phyloP scores from a whole-genome alignment of 2,888 invertebrate genomes.

The Andricus quercusramuli region DNA sequence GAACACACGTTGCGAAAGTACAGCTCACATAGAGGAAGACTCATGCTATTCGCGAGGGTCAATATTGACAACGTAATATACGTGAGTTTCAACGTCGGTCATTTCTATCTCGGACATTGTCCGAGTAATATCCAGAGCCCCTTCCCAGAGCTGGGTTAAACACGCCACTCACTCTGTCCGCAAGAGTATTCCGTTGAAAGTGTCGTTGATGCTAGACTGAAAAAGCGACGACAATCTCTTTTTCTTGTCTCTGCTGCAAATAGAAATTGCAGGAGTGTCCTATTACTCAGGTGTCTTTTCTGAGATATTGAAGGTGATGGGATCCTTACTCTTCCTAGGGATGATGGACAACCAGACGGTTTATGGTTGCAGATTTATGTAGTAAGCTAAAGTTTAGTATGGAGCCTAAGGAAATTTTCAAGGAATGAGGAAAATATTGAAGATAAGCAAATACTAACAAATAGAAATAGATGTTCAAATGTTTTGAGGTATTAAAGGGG shows the following conservation, averaged over 20 bases:
- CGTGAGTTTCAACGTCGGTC: slow-evolving; percentile 24
- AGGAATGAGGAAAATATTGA: too few species aligned
- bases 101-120: slow-evolving; percentile 30
- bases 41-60: slow-evolving; percentile 17
- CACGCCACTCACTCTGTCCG: slow-evolving; percentile 16
- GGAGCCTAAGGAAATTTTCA: too few species aligned
- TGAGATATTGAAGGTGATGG: slow-evolving; percentile 36
- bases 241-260: slow-evolving; percentile 36
- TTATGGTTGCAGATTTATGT: not conserved
- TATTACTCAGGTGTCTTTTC: slow-evolving; percentile 32
- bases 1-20: slow-evolving; percentile 24
- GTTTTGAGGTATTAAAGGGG: slow-evolving; percentile 17
- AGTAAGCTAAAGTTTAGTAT: not conserved
- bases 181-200: slow-evolving; percentile 22
- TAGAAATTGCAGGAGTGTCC: slow-evolving; percentile 34
- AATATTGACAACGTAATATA: slow-evolving; percentile 36
- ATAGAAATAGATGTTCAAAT: not conserved
- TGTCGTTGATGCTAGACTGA: slow-evolving; percentile 30
- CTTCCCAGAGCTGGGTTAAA: slow-evolving; percentile 26
- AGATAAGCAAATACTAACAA: too few species aligned
- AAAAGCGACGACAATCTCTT: slow-evolving; percentile 31
- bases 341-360: not conserved
- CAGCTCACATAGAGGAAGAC: not conserved
- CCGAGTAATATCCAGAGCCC: slow-evolving; percentile 15
- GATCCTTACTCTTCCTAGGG: slow-evolving; percentile 11